Percentiles rank a stretch among this genome's conserved stretches.
Evolutionary conservation across 2,113 vertebrate genomes (phyloP).

Genomic region (Rhynchomys soricoides): DNA sequence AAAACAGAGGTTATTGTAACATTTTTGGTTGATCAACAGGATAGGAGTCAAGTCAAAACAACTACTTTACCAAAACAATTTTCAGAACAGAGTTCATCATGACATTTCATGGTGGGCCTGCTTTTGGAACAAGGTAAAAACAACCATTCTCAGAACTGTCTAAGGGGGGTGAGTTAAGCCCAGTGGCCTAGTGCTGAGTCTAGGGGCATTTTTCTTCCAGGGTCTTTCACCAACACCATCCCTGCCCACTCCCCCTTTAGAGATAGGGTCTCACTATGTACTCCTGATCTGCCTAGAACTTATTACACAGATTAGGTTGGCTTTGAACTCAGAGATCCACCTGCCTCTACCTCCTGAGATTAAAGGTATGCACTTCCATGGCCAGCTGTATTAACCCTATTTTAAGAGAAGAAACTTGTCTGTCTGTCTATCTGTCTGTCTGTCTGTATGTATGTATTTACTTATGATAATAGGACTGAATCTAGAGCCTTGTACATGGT

Average conservation of each 20-base stretch:
- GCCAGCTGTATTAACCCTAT: background rate
- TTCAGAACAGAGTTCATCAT: too few species aligned
- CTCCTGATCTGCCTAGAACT: background rate
- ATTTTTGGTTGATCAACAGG: too few species aligned
- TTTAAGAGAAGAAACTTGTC: background rate
- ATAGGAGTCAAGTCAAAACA: too few species aligned
- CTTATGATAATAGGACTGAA: background rate
- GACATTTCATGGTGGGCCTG: too few species aligned
- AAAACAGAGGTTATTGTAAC: too few species aligned
- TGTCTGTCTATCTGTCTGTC: background rate
- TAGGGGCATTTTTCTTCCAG: too few species aligned
- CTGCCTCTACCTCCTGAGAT: background rate
- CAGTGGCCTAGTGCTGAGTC: too few species aligned
- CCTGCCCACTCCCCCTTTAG: background rate
- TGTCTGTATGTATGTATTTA: background rate
- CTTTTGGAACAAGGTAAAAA: too few species aligned
- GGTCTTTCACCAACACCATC: too few species aligned
- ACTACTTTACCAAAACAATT: too few species aligned
- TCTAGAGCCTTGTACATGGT: background rate
- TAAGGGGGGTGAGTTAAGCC: too few species aligned
- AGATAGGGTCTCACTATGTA: background rate
- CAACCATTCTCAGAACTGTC: too few species aligned
- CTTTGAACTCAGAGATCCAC: background rate
- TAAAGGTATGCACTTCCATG: background rate
- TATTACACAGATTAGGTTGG: background rate